Evolutionary conservation across 2,797 vertebrate species (phyloP).

Genomic region (Perodicticus potto): DNA sequence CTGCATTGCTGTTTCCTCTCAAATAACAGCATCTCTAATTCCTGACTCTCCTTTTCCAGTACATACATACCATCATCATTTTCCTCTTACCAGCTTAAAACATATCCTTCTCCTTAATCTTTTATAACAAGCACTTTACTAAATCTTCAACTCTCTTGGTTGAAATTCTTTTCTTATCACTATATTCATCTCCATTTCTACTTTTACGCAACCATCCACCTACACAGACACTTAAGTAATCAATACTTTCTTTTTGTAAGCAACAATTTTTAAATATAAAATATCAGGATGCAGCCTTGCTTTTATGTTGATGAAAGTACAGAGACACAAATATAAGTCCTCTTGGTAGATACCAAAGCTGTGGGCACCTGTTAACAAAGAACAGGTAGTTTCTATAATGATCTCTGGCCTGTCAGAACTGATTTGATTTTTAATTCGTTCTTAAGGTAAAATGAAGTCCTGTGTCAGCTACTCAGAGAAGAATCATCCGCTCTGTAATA

Average conservation of each 20-base stretch:
- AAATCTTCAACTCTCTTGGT: background rate
- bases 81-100: background rate
- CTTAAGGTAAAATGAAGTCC: slow-evolving; percentile 85
- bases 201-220: background rate
- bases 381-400: background rate
- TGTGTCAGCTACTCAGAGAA: slow-evolving; percentile 88
- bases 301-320: background rate
- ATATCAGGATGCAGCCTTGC: background rate
- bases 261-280: background rate
- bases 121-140: background rate
- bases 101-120: background rate
- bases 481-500: slow-evolving; percentile 87
- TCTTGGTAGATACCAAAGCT: background rate
- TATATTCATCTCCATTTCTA: rapidly evolving
- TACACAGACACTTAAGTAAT: background rate
- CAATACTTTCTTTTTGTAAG: background rate
- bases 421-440: slow-evolving; percentile 79
- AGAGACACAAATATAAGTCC: background rate
- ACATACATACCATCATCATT: background rate
- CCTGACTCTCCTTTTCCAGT: background rate
- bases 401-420: slow-evolving; percentile 33
- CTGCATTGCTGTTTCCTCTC: background rate
- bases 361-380: background rate
- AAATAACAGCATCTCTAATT: background rate
- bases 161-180: slow-evolving; percentile 18